Conservation (phyloP, 2,797 vertebrate genomes). For the Toxotes lorentzi region DNA sequence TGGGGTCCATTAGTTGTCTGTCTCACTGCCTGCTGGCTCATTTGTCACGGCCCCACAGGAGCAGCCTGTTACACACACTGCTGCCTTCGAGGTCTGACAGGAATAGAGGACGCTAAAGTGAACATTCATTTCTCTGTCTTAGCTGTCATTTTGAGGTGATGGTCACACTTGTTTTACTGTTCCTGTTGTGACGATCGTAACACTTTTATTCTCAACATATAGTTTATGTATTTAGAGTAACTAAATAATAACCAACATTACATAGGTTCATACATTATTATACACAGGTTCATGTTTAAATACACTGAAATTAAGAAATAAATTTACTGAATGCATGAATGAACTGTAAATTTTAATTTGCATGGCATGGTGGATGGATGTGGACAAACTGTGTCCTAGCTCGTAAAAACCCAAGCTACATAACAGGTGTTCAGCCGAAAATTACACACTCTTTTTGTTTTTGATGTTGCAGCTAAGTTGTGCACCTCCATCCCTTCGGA, state of each 20-base stretch:
- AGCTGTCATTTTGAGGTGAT: constrained; percentile 37
- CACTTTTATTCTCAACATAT: fast-evolving
- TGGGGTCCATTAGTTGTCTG: constrained; percentile 81
- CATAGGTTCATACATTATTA: not conserved
- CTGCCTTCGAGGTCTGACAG: constrained; percentile 61
- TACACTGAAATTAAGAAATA: not conserved
- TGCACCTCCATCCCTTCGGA: constrained; percentile 79
- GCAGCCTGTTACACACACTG: constrained; percentile 66
- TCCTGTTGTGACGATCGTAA: not conserved
- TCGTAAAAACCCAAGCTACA: not conserved
- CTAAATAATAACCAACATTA: not conserved
- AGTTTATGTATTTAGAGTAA: not conserved
- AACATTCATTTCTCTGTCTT: constrained; percentile 40
- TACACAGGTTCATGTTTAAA: not conserved
- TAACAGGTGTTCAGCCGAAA: not conserved
- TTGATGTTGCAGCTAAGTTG: constrained; percentile 89
- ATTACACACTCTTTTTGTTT: not conserved
- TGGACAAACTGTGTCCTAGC: not conserved
- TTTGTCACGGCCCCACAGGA: constrained; percentile 71
- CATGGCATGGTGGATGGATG: too few species aligned
- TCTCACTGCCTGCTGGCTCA: constrained; percentile 74
- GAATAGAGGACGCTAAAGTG: constrained; percentile 42
- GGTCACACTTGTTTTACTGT: not conserved
- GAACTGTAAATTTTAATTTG: not conserved
- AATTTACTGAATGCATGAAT: not conserved